Conservation (phyloP, 2,113 vertebrate genomes). For the Pteropus alecto region DNA sequence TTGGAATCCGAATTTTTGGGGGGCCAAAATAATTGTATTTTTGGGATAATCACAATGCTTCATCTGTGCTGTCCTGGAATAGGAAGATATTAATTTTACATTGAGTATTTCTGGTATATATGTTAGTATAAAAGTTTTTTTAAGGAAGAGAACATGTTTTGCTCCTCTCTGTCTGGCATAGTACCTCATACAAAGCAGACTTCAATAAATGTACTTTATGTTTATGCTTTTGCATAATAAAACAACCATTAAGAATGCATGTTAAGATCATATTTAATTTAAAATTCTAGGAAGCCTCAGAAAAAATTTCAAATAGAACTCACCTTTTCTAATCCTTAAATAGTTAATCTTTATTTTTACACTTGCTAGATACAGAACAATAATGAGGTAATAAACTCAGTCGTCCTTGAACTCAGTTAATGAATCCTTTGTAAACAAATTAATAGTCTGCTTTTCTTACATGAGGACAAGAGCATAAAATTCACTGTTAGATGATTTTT, state of each 20-base stretch:
- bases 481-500: background rate
- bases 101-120: background rate
- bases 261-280: background rate
- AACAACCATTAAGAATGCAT: background rate
- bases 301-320: background rate
- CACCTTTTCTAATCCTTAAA: background rate
- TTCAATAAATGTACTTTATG: background rate
- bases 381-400: background rate
- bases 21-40: background rate
- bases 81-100: background rate
- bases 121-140: background rate
- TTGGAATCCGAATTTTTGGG: background rate
- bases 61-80: background rate
- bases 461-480: background rate
- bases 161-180: background rate
- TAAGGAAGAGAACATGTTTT: background rate
- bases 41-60: background rate
- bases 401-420: constrained; percentile 26
- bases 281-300: background rate
- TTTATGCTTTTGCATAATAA: background rate
- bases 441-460: constrained; percentile 15
- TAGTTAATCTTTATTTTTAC: constrained; percentile 31
- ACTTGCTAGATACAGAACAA: background rate
- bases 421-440: constrained; percentile 3
- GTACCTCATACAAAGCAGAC: background rate